These are phyloP conservation scores for Prionailurus bengalensis DNA, from an alignment of 2,113 vertebrate species.

Conservation along the genomic window DNA sequence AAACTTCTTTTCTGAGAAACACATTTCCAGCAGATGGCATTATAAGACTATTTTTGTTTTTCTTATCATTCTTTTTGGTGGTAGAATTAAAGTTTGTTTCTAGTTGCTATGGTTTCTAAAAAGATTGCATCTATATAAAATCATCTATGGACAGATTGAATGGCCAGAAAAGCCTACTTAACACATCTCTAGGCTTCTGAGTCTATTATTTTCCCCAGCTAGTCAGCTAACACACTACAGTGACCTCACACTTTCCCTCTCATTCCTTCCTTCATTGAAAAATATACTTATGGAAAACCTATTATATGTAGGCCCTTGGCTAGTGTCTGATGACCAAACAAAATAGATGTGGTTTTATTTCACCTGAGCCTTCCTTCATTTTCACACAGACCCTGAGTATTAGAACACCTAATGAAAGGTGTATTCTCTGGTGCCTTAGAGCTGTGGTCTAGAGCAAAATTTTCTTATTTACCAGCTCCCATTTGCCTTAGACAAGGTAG, in stretches of 20 bases:
- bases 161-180: conserved; percentile 52
- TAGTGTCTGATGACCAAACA: not conserved
- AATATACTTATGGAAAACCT: not conserved
- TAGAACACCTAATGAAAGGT: not conserved
- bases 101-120: conserved; percentile 62
- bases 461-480: not conserved
- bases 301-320: not conserved
- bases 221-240: not conserved
- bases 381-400: not conserved
- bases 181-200: conserved; percentile 31
- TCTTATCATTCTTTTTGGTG: conserved; percentile 15
- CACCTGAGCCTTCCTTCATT: not conserved
- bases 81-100: conserved; percentile 69
- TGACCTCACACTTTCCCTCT: not conserved
- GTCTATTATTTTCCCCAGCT: not conserved
- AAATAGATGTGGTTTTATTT: not conserved
- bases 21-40: conserved; percentile 88
- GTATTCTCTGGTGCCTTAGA: not conserved
- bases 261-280: conserved; percentile 55
- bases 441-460: not conserved
- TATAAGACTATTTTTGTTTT: conserved; percentile 75
- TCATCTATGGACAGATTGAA: conserved; percentile 41
- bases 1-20: conserved; percentile 62
- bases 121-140: conserved; percentile 48
- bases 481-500: not conserved